Percentiles rank a stretch among this genome's conserved stretches.
These are phyloP conservation scores for Cygnus buccinator DNA, from an alignment of 2,113 vertebrate genomes.

Conservation along the genomic window DNA sequence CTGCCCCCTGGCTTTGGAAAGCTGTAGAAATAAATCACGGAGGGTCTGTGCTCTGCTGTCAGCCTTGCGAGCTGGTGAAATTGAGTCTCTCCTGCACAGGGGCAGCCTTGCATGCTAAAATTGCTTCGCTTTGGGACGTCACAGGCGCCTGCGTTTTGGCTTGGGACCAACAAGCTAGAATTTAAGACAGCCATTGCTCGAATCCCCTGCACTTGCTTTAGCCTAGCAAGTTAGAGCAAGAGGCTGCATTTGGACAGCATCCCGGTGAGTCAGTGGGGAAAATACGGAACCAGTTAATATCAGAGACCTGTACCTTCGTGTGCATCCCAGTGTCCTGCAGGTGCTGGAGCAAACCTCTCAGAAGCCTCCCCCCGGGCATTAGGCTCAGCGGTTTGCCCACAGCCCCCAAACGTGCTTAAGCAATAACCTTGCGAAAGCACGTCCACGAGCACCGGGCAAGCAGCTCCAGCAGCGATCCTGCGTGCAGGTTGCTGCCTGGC, in stretches of 20 bases:
- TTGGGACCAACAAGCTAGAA: background rate
- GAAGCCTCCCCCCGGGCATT: background rate
- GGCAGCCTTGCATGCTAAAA: background rate
- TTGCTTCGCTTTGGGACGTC: background rate
- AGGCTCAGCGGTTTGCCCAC: background rate
- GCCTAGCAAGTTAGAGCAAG: constrained; percentile 32
- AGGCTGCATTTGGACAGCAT: background rate
- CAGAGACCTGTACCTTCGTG: background rate
- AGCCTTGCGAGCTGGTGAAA: background rate
- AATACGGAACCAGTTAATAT: background rate
- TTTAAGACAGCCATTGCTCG: background rate
- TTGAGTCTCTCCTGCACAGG: background rate
- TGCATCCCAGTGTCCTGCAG: background rate
- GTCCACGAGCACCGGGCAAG: background rate
- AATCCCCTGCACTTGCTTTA: background rate
- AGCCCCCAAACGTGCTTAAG: fast-evolving
- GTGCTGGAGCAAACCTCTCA: background rate
- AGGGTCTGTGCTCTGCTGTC: background rate
- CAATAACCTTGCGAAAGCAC: background rate
- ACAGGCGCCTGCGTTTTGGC: constrained; percentile 18
- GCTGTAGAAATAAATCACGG: background rate
- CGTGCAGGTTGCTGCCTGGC: background rate
- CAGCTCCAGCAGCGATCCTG: background rate
- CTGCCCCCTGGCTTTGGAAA: background rate
- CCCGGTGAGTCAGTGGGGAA: background rate